phyloP scores from a whole-genome alignment of 2,797 vertebrate genomes.

The Characodon lateralis region DNA sequence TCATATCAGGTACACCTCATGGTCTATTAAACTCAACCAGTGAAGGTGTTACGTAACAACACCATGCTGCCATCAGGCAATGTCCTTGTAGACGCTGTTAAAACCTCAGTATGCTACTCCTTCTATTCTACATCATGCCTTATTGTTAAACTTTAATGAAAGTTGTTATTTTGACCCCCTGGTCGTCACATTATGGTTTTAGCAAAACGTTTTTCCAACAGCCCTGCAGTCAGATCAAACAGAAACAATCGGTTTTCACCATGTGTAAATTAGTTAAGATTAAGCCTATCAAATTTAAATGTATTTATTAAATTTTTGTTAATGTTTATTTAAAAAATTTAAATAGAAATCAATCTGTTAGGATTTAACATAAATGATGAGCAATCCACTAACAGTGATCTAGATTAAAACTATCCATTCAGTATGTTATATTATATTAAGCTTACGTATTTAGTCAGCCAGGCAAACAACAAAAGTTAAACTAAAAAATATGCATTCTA shows the following conservation, averaged over 20 bases:
- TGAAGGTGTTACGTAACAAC: slow-evolving; percentile 43
- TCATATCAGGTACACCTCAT: slow-evolving; percentile 35
- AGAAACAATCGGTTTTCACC: background rate
- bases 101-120: slow-evolving; percentile 17
- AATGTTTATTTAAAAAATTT: background rate
- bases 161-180: background rate
- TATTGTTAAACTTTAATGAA: slow-evolving; percentile 13
- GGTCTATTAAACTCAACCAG: slow-evolving; percentile 30
- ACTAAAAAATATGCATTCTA: too few species aligned
- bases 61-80: background rate
- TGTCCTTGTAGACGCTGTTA: slow-evolving; percentile 9
- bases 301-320: background rate
- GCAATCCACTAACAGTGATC: background rate
- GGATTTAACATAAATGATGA: background rate
- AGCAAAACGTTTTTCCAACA: background rate
- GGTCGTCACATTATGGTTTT: background rate
- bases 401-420: background rate
- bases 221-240: background rate
- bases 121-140: slow-evolving; percentile 6
- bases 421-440: background rate
- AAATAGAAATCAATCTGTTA: background rate
- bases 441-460: background rate
- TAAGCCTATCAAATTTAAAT: background rate
- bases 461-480: background rate
- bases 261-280: background rate